Evolutionary conservation across 2,888 invertebrate genomes (phyloP).

Genomic region (Chironomus tentans): DNA sequence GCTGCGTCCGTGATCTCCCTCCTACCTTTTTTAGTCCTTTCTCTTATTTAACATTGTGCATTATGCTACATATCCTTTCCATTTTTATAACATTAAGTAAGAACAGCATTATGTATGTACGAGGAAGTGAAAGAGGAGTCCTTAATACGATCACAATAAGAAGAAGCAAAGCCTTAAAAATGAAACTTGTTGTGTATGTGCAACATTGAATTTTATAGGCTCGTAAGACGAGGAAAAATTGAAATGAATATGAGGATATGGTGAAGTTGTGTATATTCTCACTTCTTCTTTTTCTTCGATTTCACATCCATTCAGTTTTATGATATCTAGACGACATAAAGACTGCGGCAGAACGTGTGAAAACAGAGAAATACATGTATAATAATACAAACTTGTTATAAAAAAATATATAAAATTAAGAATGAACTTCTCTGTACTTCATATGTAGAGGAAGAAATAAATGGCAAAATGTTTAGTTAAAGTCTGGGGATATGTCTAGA

Average conservation of each 20-base stretch:
- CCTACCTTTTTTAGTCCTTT: neutral
- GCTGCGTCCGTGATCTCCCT: slow-evolving; percentile 16
- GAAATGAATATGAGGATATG: slow-evolving; percentile 12
- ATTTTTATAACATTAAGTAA: neutral
- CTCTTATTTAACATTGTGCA: neutral
- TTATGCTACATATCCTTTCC: neutral
- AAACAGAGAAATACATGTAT: neutral
- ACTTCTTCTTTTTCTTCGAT: neutral
- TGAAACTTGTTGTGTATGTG: slow-evolving; percentile 4
- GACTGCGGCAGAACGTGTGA: slow-evolving; percentile 9
- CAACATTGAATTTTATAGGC: slow-evolving; percentile 24
- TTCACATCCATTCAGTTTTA: slow-evolving; percentile 11
- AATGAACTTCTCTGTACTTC: neutral
- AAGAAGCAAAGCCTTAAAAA: neutral
- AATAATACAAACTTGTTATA: too few species aligned
- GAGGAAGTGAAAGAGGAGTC: neutral
- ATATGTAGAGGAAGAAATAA: neutral
- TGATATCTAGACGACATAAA: slow-evolving; percentile 24
- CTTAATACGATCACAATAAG: neutral
- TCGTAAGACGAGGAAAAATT: slow-evolving; percentile 13
- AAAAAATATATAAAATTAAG: too few species aligned
- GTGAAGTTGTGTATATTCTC: slow-evolving; percentile 6
- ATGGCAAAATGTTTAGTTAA: neutral
- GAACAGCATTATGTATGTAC: neutral
- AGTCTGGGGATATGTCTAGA: slow-evolving; percentile 9